A percentile compares a stretch with the other conserved stretches of the same genome.
phyloP scores from a whole-genome alignment of 2,113 vertebrate species.

The Neolamprologus sp. region DNA sequence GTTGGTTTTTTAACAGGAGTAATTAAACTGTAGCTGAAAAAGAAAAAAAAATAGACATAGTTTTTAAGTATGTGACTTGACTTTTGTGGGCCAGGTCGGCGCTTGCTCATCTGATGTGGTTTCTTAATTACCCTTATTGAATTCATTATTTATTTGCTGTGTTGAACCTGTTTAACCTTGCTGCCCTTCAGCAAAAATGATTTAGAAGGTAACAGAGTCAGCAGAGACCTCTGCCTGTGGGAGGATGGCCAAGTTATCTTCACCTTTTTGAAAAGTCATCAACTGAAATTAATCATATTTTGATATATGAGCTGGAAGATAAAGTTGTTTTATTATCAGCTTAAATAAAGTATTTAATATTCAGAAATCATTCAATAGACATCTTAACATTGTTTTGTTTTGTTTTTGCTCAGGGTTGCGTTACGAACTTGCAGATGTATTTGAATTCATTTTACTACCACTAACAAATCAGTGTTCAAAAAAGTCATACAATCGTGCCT shows the following conservation, averaged over 20 bases:
- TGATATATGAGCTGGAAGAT: neutral
- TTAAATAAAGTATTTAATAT: neutral
- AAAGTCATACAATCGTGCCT: neutral
- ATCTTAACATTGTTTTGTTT: neutral
- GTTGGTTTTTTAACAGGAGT: neutral
- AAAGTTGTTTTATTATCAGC: neutral
- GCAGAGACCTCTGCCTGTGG: conserved; percentile 8
- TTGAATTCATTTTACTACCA: neutral
- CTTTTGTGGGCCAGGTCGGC: conserved; percentile 8
- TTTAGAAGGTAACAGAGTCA: conserved; percentile 37
- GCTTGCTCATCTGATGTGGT: conserved; percentile 44
- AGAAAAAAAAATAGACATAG: neutral
- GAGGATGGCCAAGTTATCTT: conserved; percentile 36
- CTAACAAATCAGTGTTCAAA: neutral
- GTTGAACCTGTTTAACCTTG: conserved; percentile 63
- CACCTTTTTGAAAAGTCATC: conserved; percentile 38
- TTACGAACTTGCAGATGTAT: neutral
- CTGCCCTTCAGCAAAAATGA: conserved; percentile 40
- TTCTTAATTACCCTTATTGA: conserved; percentile 66
- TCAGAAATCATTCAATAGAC: neutral
- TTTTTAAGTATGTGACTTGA: neutral
- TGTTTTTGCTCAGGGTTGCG: neutral
- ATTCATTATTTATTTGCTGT: conserved; percentile 68
- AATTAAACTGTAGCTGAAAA: neutral
- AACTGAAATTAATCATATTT: conserved; percentile 17